Conservation (phyloP, 2,113 vertebrate species). For the Phasianus colchicus region DNA sequence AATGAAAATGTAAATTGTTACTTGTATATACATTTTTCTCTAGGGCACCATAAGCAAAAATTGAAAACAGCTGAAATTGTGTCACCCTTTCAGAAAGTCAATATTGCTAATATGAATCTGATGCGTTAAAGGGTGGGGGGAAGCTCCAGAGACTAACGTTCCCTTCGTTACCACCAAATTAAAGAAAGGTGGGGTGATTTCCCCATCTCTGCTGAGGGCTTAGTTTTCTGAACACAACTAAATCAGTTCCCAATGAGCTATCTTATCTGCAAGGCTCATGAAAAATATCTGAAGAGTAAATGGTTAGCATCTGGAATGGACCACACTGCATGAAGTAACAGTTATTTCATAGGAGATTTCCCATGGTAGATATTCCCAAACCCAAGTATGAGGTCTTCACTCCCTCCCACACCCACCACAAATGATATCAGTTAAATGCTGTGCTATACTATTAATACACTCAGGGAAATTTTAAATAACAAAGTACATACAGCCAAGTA, state of each 20-base stretch:
- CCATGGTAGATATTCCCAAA: constrained; percentile 44
- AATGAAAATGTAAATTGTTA: constrained; percentile 54
- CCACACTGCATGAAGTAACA: constrained; percentile 37
- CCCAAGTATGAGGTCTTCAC: neutral
- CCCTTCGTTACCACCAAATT: constrained; percentile 5
- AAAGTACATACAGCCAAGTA: constrained; percentile 6
- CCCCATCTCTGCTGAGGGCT: neutral
- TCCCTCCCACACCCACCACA: constrained; percentile 34
- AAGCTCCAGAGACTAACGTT: constrained; percentile 43
- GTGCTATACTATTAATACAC: neutral
- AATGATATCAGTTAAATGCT: neutral
- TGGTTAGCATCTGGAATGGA: constrained; percentile 50
- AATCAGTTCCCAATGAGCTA: constrained; percentile 27
- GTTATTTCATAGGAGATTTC: constrained; percentile 53
- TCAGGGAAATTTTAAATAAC: neutral
- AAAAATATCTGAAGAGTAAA: constrained; percentile 49
- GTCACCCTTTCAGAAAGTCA: constrained; percentile 52
- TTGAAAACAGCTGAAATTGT: constrained; percentile 54
- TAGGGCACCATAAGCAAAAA: constrained; percentile 52
- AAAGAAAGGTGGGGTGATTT: constrained; percentile 25
- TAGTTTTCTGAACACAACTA: neutral
- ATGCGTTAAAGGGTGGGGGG: constrained; percentile 46
- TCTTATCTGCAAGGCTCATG: constrained; percentile 44
- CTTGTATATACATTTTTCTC: constrained; percentile 63
- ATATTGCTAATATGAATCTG: constrained; percentile 47